A percentile compares a stretch with the other conserved stretches of the same genome.
Evolutionary conservation across 2,797 vertebrate genomes (phyloP).

Genomic region (Betta splendens): DNA sequence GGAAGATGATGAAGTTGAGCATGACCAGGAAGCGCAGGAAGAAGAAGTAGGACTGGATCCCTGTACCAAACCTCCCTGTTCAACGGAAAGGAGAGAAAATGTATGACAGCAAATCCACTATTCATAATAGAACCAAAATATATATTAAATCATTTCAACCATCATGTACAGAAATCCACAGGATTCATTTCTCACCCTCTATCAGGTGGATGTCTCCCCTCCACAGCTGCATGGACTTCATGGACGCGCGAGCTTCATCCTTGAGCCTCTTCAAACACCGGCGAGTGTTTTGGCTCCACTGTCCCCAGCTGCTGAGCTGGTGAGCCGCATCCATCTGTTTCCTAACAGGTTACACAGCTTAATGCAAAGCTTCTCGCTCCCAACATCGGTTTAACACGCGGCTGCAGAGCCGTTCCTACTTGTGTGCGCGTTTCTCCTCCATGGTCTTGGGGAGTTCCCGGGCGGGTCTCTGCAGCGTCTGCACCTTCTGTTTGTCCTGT

Average conservation of each 20-base stretch:
- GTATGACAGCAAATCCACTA: background rate
- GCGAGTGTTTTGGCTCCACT: slow-evolving; percentile 78
- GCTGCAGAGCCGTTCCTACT: slow-evolving; percentile 69
- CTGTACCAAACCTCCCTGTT: slow-evolving; percentile 93
- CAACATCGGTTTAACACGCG: background rate
- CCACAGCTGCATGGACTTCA: slow-evolving; percentile 87
- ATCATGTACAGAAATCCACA: background rate
- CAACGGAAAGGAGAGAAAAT: slow-evolving; percentile 8
- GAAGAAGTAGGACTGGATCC: slow-evolving; percentile 95
- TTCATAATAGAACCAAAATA: background rate
- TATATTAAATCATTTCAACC: background rate
- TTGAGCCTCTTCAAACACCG: slow-evolving; percentile 80
- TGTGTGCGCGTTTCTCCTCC: slow-evolving; percentile 83
- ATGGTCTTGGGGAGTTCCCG: slow-evolving; percentile 80
- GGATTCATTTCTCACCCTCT: slow-evolving; percentile 79
- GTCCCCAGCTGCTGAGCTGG: slow-evolving; percentile 75
- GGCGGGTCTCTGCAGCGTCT: slow-evolving; percentile 50
- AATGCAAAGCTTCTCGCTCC: background rate
- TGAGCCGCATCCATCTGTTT: slow-evolving; percentile 60
- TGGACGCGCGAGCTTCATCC: slow-evolving; percentile 72
- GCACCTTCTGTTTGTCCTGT: slow-evolving; percentile 52
- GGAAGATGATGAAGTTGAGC: slow-evolving; percentile 91
- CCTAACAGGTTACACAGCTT: slow-evolving; percentile 44
- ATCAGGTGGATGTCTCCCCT: slow-evolving; percentile 88
- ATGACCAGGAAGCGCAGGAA: slow-evolving; percentile 95